phyloP scores from a whole-genome alignment of 2,888 invertebrate species.

The Heteropelma amictum region DNA sequence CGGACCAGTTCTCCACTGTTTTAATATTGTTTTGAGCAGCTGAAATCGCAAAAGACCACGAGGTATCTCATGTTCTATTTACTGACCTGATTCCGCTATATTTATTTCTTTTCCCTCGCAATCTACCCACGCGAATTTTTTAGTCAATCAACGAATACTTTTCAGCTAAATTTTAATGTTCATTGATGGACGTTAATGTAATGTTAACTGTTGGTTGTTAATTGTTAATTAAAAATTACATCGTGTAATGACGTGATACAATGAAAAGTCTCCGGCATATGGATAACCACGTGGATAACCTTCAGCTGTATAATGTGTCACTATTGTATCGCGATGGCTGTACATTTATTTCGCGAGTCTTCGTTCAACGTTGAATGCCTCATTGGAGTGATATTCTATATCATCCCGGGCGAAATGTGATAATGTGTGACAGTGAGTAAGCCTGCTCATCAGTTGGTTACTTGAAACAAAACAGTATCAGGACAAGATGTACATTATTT shows the following conservation, averaged over 20 bases:
- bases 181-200: no score
- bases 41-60: constrained; percentile 9
- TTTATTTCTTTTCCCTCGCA: background rate
- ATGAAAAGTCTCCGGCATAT: no score
- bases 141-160: background rate
- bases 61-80: constrained; percentile 1
- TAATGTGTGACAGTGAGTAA: background rate
- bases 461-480: background rate
- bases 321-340: no score
- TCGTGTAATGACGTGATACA: no score
- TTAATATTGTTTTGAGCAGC: constrained; percentile 7
- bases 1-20: background rate
- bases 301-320: no score
- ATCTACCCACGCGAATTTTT: background rate
- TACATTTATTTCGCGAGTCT: no score
- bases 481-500: background rate
- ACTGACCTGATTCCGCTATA: background rate
- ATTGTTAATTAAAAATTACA: no score
- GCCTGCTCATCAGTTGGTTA: background rate
- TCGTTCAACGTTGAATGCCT: no score
- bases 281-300: no score
- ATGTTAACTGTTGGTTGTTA: no score
- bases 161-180: no score
- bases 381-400: background rate
- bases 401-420: background rate